phyloP scores from a whole-genome alignment of 2,888 invertebrate species.

The Campoplex capitator region DNA sequence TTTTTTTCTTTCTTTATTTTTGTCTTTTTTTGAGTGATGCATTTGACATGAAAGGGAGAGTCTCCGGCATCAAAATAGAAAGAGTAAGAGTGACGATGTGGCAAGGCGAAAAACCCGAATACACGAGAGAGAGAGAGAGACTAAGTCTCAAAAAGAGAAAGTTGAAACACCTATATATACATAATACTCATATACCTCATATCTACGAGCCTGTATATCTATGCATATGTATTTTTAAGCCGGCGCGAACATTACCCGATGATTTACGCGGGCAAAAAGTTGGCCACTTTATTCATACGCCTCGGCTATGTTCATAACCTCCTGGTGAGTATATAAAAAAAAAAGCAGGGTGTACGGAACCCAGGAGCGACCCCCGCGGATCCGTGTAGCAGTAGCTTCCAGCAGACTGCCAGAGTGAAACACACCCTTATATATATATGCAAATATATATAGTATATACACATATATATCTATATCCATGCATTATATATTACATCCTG shows the following conservation, averaged over 20 bases:
- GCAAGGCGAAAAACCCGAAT: slow-evolving; percentile 42
- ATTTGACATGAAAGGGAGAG: slow-evolving; percentile 64
- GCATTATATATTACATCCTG: slow-evolving; percentile 19
- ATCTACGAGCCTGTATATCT: slow-evolving; percentile 42
- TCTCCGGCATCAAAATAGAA: slow-evolving; percentile 19
- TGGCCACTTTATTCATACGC: slow-evolving; percentile 82
- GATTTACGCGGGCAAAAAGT: slow-evolving; percentile 81
- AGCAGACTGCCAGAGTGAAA: slow-evolving; percentile 51
- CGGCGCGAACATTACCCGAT: slow-evolving; percentile 77
- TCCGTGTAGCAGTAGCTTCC: slow-evolving; percentile 56
- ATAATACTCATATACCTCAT: slow-evolving; percentile 22
- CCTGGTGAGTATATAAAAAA: slow-evolving; percentile 78
- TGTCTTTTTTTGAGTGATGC: slow-evolving; percentile 69
- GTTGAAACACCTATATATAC: slow-evolving; percentile 4
- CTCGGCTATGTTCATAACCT: slow-evolving; percentile 77
- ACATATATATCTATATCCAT: slow-evolving; percentile 22
- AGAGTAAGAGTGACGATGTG: slow-evolving; percentile 55
- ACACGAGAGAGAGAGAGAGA: slow-evolving; percentile 28
- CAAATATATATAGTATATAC: slow-evolving; percentile 5
- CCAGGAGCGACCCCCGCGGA: slow-evolving; percentile 60
- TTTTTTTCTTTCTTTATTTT: neutral
- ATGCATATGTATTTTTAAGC: slow-evolving; percentile 74
- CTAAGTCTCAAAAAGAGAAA: slow-evolving; percentile 20
- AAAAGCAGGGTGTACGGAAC: slow-evolving; percentile 74
- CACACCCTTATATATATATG: slow-evolving; percentile 40